Evolutionary conservation across 2,113 vertebrate species (phyloP), one percentile per base, ranked within the genome.

Genomic region (Anas platyrhynchos): DNA sequence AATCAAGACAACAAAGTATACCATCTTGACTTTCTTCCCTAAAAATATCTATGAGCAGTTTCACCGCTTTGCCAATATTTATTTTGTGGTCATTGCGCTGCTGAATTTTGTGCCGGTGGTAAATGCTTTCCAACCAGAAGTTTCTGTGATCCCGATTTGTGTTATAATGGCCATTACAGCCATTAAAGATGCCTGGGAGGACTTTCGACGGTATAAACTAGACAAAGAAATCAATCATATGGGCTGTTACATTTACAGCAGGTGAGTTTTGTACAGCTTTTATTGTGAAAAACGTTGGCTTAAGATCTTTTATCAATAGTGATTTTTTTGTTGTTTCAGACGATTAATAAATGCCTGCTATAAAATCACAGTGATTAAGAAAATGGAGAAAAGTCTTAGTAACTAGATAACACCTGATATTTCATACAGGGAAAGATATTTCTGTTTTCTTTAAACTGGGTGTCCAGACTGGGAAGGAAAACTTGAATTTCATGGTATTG

Each of bases 1-100:
- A 86, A 98, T 99, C 92, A 99, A 99, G 97, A 99, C 99, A 63
- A 99, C 98, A 93, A 99, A 99, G 95, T 99, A 99, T 73, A 98
- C 96, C 4, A n/a, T 98, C 44, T 88, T 99, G 79, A 97, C 98
- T 83, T 99, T 99, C 80, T 31, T 99, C 12, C 99, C 99, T 41
- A 98, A 98, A 97, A 99, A 99, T 71, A 96, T 99, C 77, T 98
- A 97, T 13, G 99, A 99, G 93, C 99, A 99, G 96, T 98, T 99
- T 43, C 98, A 99, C 85, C 98, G 99, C 4, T 96, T 98, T 90
- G 99, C 99, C 75, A 99, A 99, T 80, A 22, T 99, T 93, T 99
- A 99, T 83, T 99, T 99, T 46, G 97, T 99, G 92, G 97, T 94
- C 41, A 95, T 99, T 38, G 99, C 97, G 0, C 88, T 98, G 71